These are phyloP conservation scores for Acronicta psi DNA, from an alignment of 2,888 invertebrate species.

Conservation along the genomic window DNA sequence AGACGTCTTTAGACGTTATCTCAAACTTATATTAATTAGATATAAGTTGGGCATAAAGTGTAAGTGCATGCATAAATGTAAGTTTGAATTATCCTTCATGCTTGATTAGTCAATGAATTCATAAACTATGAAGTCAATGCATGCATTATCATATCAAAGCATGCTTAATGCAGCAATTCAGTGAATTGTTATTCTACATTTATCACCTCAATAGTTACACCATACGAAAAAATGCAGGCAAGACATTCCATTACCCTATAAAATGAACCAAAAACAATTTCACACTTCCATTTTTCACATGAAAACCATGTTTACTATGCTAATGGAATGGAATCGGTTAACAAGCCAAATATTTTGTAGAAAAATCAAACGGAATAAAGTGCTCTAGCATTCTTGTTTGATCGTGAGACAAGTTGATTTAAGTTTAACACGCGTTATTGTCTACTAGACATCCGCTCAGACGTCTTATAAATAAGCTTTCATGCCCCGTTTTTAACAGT, in stretches of 20 bases:
- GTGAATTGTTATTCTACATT: neutral
- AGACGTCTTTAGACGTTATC: too few species aligned
- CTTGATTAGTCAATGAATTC: too few species aligned
- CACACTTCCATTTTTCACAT: constrained; percentile 30
- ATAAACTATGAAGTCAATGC: too few species aligned
- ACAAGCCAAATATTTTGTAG: constrained; percentile 48
- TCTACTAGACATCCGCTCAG: constrained; percentile 54
- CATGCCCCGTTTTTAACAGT: constrained; percentile 47
- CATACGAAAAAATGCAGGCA: constrained; percentile 7
- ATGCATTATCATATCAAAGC: too few species aligned
- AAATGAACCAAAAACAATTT: constrained; percentile 19
- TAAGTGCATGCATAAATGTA: too few species aligned
- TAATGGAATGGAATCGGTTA: constrained; percentile 51
- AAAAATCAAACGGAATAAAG: constrained; percentile 53
- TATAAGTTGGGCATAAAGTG: too few species aligned
- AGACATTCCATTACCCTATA: constrained; percentile 24
- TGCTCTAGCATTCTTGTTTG: constrained; percentile 51
- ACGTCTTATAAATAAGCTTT: constrained; percentile 59
- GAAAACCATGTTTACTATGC: constrained; percentile 47
- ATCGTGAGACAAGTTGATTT: constrained; percentile 58
- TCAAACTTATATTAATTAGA: too few species aligned
- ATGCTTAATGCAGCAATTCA: neutral
- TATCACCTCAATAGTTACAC: neutral
- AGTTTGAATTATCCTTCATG: too few species aligned
- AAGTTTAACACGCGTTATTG: constrained; percentile 59